Evolutionary conservation across 1,140 invertebrate genomes (phyloP).

Genomic region (Drosophila mauritiana): DNA sequence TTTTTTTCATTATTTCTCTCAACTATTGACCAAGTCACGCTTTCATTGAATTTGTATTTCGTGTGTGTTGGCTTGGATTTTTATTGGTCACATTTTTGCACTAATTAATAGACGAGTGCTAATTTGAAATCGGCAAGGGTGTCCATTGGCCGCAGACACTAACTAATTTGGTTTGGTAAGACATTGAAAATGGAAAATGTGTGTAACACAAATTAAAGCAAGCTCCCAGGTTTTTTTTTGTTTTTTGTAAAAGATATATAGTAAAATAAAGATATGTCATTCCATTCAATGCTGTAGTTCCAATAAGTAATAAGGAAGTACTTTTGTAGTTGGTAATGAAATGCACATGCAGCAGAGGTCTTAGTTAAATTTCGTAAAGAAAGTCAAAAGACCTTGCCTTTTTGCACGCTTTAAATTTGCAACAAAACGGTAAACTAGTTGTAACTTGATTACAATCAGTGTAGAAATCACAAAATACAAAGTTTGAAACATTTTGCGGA

Average conservation of each 20-base stretch:
- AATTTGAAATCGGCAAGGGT: slow-evolving; percentile 69
- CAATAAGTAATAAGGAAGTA: too few relatives aligned
- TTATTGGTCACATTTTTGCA: slow-evolving; percentile 44
- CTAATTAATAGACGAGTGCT: slow-evolving; percentile 73
- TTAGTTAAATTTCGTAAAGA: neutral
- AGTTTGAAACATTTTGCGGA: slow-evolving; percentile 24
- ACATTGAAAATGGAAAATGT: slow-evolving; percentile 6
- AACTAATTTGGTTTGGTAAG: slow-evolving; percentile 30
- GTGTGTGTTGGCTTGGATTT: neutral
- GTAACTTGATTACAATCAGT: slow-evolving; percentile 21
- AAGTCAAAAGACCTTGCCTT: slow-evolving; percentile 1
- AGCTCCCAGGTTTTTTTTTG: neutral
- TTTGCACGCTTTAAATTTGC: neutral
- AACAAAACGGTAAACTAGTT: slow-evolving; percentile 22
- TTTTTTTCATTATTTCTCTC: neutral
- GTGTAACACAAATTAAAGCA: slow-evolving; percentile 1
- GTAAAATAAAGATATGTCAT: neutral
- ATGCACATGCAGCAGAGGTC: neutral
- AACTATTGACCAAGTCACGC: slow-evolving; percentile 66
- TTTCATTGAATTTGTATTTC: slow-evolving; percentile 50
- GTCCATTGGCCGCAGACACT: neutral
- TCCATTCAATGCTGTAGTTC: too few relatives aligned
- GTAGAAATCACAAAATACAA: slow-evolving; percentile 9
- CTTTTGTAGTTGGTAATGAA: too few relatives aligned
- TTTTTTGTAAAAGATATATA: too few relatives aligned